A percentile compares a stretch with the other conserved stretches of the same genome.
These are phyloP conservation scores for Microchrysa polita DNA, from an alignment of 2,888 invertebrate genomes.

Conservation along the genomic window DNA sequence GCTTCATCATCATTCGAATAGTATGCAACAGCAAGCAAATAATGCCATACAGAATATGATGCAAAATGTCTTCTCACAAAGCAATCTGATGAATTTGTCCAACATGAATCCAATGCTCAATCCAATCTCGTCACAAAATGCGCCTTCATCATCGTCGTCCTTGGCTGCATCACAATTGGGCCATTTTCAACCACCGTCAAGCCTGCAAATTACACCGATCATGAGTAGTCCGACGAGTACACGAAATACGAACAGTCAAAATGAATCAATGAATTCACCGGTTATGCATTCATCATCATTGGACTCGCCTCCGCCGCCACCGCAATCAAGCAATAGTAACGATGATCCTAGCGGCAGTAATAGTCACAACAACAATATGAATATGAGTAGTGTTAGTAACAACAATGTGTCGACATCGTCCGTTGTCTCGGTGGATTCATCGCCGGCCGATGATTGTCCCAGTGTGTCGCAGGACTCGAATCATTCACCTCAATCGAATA, in stretches of 20 bases:
- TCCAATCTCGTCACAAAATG: slow-evolving; percentile 47
- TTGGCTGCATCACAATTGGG: slow-evolving; percentile 45
- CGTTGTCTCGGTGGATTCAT: slow-evolving; percentile 51
- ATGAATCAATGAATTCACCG: slow-evolving; percentile 51
- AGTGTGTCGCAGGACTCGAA: slow-evolving; percentile 49
- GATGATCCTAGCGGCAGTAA: slow-evolving; percentile 30
- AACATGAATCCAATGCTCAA: slow-evolving; percentile 55
- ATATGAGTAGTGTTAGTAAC: slow-evolving; percentile 9
- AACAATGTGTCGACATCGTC: slow-evolving; percentile 50
- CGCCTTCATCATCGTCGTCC: not conserved
- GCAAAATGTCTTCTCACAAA: slow-evolving; percentile 57
- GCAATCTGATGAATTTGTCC: slow-evolving; percentile 60
- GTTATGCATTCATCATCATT: slow-evolving; percentile 45
- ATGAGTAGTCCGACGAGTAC: slow-evolving; percentile 60
- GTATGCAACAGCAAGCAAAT: slow-evolving; percentile 44
- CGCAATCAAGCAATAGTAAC: slow-evolving; percentile 23
- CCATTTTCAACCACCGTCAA: slow-evolving; percentile 51
- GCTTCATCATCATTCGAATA: slow-evolving; percentile 27
- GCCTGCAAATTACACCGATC: slow-evolving; percentile 55
- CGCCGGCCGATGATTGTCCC: slow-evolving; percentile 48
- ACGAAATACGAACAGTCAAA: slow-evolving; percentile 55
- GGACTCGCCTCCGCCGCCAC: slow-evolving; percentile 39
- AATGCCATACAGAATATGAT: slow-evolving; percentile 58
- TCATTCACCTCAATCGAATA: slow-evolving; percentile 56
- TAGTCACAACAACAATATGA: slow-evolving; percentile 2